phyloP scores from a whole-genome alignment of 1,140 invertebrate genomes.

The Microplitis demolitor region DNA sequence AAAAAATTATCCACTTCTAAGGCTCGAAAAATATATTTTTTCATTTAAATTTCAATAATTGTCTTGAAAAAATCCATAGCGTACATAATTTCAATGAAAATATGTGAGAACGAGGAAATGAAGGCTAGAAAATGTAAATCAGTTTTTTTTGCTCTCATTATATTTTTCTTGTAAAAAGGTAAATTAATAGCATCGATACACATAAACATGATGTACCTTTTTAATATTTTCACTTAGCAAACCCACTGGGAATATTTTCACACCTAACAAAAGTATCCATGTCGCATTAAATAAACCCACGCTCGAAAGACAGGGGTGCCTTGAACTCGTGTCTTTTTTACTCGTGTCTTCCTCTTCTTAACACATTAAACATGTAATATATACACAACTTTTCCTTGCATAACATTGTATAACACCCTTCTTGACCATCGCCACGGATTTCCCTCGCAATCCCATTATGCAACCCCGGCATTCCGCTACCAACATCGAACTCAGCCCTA shows the following conservation, averaged over 20 bases:
- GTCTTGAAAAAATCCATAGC: too few species aligned
- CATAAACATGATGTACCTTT: too few species aligned
- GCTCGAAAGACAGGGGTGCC: conserved; percentile 57
- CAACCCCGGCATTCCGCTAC: neutral
- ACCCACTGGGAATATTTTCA: conserved; percentile 29
- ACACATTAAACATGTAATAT: neutral
- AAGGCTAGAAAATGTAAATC: too few species aligned
- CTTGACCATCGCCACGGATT: neutral
- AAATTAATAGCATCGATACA: too few species aligned
- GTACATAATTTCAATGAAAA: too few species aligned
- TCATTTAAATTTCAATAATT: too few species aligned
- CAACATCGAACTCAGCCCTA: neutral
- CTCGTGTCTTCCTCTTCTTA: conserved; percentile 10
- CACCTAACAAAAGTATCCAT: conserved; percentile 42
- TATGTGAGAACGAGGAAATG: too few species aligned
- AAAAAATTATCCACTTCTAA: too few species aligned
- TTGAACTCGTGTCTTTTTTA: conserved; percentile 1
- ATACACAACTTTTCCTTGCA: neutral
- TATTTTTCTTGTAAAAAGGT: too few species aligned
- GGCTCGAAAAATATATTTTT: too few species aligned
- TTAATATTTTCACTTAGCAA: conserved; percentile 28
- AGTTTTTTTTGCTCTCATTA: too few species aligned
- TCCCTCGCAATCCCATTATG: neutral
- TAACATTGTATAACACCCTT: neutral
- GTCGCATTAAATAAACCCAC: conserved; percentile 51